Evolutionary conservation across 2,888 invertebrate genomes (phyloP), one percentile per base, ranked within the genome.

Genomic region (Nomada goodeniana): DNA sequence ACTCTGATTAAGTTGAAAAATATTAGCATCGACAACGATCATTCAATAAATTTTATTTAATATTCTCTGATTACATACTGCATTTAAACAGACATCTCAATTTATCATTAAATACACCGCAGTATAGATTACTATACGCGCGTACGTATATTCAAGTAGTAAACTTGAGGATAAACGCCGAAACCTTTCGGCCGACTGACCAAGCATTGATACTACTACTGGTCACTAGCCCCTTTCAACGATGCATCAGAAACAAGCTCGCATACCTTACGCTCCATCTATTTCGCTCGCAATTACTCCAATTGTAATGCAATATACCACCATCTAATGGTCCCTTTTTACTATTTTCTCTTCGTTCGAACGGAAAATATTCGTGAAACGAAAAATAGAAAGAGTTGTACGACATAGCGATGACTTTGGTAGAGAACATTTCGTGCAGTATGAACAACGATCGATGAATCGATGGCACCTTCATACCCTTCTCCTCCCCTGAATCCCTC

Each of bases 401-500:
- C 36, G 5, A 42, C 11, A 42, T 7, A 52, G 26, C 47, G n/a
- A 10, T 23, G 15, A 18, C 18, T 10, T 55, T 36, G 18, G n/a
- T 18, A 20, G 18, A 36, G 36, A 36, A 9, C 20, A 42, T 18
- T 20, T 68, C 44, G 55, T 26, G 70, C 59, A 64, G 44, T 23
- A n/a, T 5, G 20, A 53, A 63, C 42, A 52, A 65, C 68, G 69
- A 61, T 63, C 76, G 53, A 53, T 29, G 82, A 67, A 65, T 73
- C 52, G 79, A 59, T 23, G 70, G 71, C 64, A 67, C 50, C 36
- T 61, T 77, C 61, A 60, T 11, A 53, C 65, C 74, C 59, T 63
- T 50, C 78, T 75, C 50, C 67, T 36, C 52, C 71, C 67, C 74
- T 74, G 59, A 29, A 63, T 53, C 64, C 74, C 83, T 55, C 77